Conservation (phyloP, 2,888 invertebrate species). For the Mesochorus sp. region DNA sequence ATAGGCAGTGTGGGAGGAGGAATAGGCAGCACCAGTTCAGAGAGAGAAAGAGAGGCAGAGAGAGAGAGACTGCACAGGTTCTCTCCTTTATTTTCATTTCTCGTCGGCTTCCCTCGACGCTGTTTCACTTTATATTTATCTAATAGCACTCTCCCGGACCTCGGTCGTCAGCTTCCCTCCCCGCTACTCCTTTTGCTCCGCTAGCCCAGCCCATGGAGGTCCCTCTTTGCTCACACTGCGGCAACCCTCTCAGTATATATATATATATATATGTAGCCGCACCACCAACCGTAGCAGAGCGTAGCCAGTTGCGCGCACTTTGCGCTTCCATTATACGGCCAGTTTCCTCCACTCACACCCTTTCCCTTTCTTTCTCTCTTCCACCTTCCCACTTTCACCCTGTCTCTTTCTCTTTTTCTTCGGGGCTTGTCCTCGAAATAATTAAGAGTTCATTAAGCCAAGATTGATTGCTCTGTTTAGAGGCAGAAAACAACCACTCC, state of each 20-base stretch:
- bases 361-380: no score
- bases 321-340: constrained; percentile 81
- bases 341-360: constrained; percentile 75
- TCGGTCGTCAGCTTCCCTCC: constrained; percentile 56
- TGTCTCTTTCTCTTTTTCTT: no score
- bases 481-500: constrained; percentile 64
- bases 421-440: constrained; percentile 79
- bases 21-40: constrained; percentile 25
- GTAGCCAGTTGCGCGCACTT: constrained; percentile 77
- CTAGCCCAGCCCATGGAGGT: constrained; percentile 13
- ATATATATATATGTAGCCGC: no score
- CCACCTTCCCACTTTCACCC: no score
- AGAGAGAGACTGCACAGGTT: constrained; percentile 50
- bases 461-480: constrained; percentile 80
- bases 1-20: neutral
- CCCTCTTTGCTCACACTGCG: constrained; percentile 44
- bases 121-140: constrained; percentile 79
- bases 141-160: constrained; percentile 75
- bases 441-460: constrained; percentile 81
- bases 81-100: constrained; percentile 62
- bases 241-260: constrained; percentile 30
- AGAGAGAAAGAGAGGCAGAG: no score
- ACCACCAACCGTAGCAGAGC: constrained; percentile 63
- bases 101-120: constrained; percentile 57
- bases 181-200: constrained; percentile 17